These are phyloP conservation scores for Anolis apletophallus DNA, from an alignment of 2,797 vertebrate genomes.

Conservation along the genomic window DNA sequence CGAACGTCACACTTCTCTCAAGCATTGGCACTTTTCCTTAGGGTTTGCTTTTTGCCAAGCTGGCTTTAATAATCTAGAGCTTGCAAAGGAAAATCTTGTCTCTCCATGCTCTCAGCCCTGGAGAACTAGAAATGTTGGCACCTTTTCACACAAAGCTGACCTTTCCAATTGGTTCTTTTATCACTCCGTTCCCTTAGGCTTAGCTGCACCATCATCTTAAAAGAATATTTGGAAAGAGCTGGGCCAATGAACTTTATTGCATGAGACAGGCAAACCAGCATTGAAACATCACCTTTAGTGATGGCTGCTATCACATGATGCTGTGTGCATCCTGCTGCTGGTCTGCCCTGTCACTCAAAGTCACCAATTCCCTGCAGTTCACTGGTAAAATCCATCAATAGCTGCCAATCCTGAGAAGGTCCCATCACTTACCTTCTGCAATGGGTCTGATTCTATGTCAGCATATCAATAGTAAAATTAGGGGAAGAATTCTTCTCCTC, in stretches of 20 bases:
- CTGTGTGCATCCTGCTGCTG: too few relatives aligned
- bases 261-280: too few relatives aligned
- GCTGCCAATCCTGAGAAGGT: too few relatives aligned
- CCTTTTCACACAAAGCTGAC: slow-evolving; percentile 47
- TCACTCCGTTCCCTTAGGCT: slow-evolving; percentile 56
- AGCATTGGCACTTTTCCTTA: slow-evolving; percentile 62
- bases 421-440: too few relatives aligned
- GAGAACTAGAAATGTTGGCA: slow-evolving; percentile 25
- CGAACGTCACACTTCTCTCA: slow-evolving; percentile 60
- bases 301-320: too few relatives aligned
- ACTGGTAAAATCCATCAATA: too few relatives aligned
- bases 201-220: slow-evolving; percentile 19
- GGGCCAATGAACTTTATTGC: slow-evolving; percentile 29
- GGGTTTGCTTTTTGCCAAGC: slow-evolving; percentile 59
- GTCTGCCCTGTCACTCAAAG: too few relatives aligned
- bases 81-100: slow-evolving; percentile 10
- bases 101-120: not conserved
- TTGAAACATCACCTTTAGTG: too few relatives aligned
- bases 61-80: slow-evolving; percentile 58
- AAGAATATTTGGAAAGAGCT: slow-evolving; percentile 53
- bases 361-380: too few relatives aligned
- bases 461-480: too few relatives aligned
- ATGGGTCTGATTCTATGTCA: too few relatives aligned
- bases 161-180: slow-evolving; percentile 67
- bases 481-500: too few relatives aligned